A percentile compares a stretch with the other conserved stretches of the same genome.
These are phyloP conservation scores for Anser brachyrhynchus DNA, from an alignment of 2,113 vertebrate genomes.

Conservation along the genomic window DNA sequence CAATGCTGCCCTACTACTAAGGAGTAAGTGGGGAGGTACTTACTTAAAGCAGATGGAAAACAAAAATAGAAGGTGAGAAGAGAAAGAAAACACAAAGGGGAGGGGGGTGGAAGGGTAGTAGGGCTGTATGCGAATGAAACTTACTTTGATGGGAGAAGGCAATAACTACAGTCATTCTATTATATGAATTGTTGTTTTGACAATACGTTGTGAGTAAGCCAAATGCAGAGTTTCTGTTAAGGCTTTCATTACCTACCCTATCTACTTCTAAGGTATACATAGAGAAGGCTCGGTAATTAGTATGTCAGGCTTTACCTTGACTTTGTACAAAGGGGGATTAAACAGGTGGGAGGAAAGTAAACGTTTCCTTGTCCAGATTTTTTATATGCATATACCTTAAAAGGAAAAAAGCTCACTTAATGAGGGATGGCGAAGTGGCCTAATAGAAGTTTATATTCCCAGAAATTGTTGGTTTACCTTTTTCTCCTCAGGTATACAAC, in stretches of 20 bases:
- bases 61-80: background rate
- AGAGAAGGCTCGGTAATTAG: background rate
- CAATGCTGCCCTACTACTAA: background rate
- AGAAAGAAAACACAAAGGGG: background rate
- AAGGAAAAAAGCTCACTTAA: background rate
- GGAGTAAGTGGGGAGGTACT: background rate
- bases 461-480: background rate
- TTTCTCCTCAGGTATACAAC: background rate
- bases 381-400: background rate
- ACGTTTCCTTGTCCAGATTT: background rate
- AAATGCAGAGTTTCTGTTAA: background rate
- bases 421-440: background rate
- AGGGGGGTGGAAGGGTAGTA: rapidly evolving
- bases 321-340: background rate
- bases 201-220: background rate
- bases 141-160: background rate
- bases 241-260: background rate
- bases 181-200: background rate
- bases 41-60: background rate
- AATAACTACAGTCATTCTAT: background rate
- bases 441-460: background rate
- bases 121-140: background rate
- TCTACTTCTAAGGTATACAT: background rate
- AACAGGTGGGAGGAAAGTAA: background rate
- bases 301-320: background rate